A percentile compares a stretch with the other conserved stretches of the same genome.
phyloP scores from a whole-genome alignment of 2,797 vertebrate genomes.

The Peromyscus nudipes region DNA sequence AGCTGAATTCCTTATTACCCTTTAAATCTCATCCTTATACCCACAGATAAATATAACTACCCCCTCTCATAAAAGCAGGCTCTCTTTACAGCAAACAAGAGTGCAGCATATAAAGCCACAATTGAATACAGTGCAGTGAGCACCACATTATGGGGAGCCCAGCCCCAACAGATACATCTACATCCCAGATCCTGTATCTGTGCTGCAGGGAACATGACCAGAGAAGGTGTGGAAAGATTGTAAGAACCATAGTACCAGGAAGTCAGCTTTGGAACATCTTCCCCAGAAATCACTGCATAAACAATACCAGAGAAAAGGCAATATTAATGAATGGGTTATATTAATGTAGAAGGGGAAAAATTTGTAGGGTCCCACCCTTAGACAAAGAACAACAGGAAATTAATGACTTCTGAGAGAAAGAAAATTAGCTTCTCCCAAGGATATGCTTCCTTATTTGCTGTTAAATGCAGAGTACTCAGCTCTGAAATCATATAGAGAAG shows the following conservation, averaged over 20 bases:
- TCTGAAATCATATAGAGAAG: not conserved
- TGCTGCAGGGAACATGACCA: no score
- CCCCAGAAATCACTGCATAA: not conserved
- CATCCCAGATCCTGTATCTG: not conserved
- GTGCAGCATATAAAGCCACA: not conserved
- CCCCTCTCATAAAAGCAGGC: not conserved
- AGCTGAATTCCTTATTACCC: not conserved
- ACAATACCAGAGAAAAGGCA: not conserved
- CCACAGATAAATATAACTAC: not conserved
- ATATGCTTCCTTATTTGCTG: not conserved
- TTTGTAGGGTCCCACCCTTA: not conserved
- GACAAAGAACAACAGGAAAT: not conserved
- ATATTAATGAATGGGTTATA: not conserved
- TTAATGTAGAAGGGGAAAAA: not conserved
- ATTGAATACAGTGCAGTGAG: not conserved
- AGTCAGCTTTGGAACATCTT: no score
- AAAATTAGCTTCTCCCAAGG: not conserved
- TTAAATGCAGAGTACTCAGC: not conserved
- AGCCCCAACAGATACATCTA: not conserved
- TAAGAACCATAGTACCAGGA: not conserved
- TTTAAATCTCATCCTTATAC: not conserved
- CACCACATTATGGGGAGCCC: not conserved
- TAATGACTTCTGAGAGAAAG: not conserved
- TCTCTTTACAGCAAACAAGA: not conserved
- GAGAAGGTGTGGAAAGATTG: not conserved